Evolutionary conservation across 2,888 invertebrate genomes (phyloP).

Genomic region (Callimorpha dominula): DNA sequence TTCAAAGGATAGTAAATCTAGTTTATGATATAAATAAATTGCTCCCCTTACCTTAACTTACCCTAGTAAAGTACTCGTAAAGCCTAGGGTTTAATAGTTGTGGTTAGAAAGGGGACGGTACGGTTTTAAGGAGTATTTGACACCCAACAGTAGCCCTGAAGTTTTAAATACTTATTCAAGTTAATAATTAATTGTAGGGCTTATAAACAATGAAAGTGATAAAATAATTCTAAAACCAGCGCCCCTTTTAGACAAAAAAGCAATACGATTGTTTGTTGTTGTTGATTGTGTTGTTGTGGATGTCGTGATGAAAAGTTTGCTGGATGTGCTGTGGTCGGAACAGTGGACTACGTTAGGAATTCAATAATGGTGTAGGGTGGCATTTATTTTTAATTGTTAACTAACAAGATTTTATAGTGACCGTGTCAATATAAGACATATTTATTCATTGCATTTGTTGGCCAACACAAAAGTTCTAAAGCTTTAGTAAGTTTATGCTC

Average conservation of each 20-base stretch:
- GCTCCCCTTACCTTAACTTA: background rate
- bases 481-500: background rate
- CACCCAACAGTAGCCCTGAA: background rate
- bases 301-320: no score
- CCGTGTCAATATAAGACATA: background rate
- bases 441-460: background rate
- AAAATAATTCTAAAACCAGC: background rate
- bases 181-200: no score
- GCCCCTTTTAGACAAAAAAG: no score
- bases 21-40: constrained; percentile 5
- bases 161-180: background rate
- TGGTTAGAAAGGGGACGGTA: background rate
- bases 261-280: no score
- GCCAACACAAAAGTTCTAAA: background rate
- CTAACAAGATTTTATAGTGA: background rate
- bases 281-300: no score
- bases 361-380: no score
- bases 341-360: no score
- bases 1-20: background rate
- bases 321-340: no score
- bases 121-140: background rate
- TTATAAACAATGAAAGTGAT: background rate
- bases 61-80: background rate
- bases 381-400: no score
- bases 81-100: background rate